Evolutionary conservation across 2,797 vertebrate genomes (phyloP).

Genomic region (Anabacerthia variegaticeps): DNA sequence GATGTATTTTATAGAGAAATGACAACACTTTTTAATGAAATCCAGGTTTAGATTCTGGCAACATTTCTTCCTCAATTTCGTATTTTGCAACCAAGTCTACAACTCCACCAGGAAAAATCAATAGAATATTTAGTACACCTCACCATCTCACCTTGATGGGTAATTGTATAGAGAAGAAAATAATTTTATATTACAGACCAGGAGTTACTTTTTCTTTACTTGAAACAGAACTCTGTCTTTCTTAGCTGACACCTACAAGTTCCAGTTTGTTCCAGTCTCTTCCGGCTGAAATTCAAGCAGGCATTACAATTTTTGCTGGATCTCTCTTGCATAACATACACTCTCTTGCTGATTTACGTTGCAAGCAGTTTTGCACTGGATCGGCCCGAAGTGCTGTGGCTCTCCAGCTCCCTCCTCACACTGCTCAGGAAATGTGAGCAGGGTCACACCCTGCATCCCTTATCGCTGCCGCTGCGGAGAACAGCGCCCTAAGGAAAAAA

Average conservation of each 20-base stretch:
- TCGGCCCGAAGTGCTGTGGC: neutral
- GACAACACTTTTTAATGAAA: slow-evolving; percentile 61
- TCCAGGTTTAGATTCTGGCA: slow-evolving; percentile 63
- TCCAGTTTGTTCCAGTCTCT: neutral
- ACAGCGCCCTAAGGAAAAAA: neutral
- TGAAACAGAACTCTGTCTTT: neutral
- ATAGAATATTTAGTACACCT: slow-evolving; percentile 1
- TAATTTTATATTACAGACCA: neutral
- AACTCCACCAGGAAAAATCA: slow-evolving; percentile 26
- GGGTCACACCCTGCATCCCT: neutral
- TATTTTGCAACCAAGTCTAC: slow-evolving; percentile 33
- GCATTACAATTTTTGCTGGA: neutral
- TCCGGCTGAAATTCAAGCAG: neutral
- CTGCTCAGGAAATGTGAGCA: neutral
- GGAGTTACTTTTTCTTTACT: neutral
- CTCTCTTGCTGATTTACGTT: neutral
- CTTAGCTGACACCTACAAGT: neutral
- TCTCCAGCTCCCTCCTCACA: neutral
- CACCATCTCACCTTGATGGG: neutral
- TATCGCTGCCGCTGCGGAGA: rapidly evolving
- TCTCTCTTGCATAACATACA: neutral
- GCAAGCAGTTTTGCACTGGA: neutral
- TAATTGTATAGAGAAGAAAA: neutral
- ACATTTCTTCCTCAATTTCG: slow-evolving; percentile 37
- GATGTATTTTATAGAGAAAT: slow-evolving; percentile 63